phyloP scores from a whole-genome alignment of 1,140 invertebrate genomes.

The Wiebesia pumilae region DNA sequence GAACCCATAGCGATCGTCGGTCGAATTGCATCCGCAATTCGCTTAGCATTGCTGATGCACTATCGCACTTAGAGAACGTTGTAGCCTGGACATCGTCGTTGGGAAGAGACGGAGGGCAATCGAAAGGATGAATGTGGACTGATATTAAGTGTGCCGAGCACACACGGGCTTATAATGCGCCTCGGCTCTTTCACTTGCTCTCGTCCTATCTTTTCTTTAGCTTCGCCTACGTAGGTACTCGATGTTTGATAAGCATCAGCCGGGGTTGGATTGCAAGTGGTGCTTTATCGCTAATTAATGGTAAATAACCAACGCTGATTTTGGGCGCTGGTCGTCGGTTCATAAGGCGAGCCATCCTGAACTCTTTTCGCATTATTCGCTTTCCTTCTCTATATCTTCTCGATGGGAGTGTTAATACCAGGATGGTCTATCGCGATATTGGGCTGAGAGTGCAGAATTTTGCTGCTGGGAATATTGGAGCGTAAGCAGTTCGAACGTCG shows the following conservation, averaged over 20 bases:
- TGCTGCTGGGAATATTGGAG: neutral
- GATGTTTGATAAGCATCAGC: slow-evolving; percentile 27
- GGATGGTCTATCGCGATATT: slow-evolving; percentile 25
- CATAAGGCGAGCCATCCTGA: neutral
- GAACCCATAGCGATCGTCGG: neutral
- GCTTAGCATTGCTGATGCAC: slow-evolving; percentile 73
- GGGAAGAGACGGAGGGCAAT: neutral
- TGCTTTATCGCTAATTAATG: slow-evolving; percentile 61
- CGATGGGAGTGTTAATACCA: neutral
- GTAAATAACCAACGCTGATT: slow-evolving; percentile 41
- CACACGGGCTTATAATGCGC: slow-evolving; percentile 16
- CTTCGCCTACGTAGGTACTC: neutral
- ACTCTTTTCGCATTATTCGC: neutral
- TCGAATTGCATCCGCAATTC: slow-evolving; percentile 64
- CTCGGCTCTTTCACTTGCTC: neutral
- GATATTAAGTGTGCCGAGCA: neutral
- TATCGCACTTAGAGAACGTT: slow-evolving; percentile 48
- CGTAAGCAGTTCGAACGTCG: neutral
- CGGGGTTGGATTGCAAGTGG: neutral
- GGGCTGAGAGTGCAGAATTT: slow-evolving; percentile 48
- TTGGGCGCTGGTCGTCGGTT: neutral
- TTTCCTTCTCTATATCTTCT: neutral
- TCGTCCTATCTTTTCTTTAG: too few species aligned
- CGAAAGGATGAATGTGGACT: neutral
- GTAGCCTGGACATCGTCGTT: neutral